Percentiles rank a stretch among this genome's conserved stretches.
Evolutionary conservation across 1,140 invertebrate genomes (phyloP).

Genomic region (Wasmannia auropunctata): DNA sequence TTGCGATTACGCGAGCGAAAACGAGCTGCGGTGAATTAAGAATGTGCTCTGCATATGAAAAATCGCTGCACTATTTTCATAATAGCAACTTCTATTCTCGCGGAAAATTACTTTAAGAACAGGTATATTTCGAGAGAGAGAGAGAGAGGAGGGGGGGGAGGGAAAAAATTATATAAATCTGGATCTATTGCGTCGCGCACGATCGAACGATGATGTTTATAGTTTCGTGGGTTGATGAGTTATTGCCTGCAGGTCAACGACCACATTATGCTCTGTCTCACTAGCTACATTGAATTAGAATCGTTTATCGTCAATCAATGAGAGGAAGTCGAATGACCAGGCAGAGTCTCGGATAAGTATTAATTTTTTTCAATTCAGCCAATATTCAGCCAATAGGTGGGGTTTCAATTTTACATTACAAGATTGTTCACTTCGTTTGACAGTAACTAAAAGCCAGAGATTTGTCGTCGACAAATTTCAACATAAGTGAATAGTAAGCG

Average conservation of each 20-base stretch:
- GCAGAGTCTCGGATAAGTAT: slow-evolving; percentile 1
- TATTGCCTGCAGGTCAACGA: slow-evolving; percentile 64
- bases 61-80: not conserved
- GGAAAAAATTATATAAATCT: slow-evolving; percentile 14
- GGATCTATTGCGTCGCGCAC: slow-evolving; percentile 2
- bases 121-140: not conserved
- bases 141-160: not conserved
- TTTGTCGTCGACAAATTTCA: not conserved
- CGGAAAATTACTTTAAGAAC: not conserved
- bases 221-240: slow-evolving; percentile 55
- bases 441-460: not conserved
- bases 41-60: slow-evolving; percentile 4
- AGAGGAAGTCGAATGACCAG: slow-evolving; percentile 62
- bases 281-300: slow-evolving; percentile 68
- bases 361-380: slow-evolving; percentile 40
- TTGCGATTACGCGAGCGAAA: not conserved
- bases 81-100: slow-evolving; percentile 2
- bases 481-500: not conserved
- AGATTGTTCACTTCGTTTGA: not conserved
- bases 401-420: not conserved
- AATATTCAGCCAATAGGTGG: not conserved
- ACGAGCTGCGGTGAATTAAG: not conserved
- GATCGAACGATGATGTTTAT: slow-evolving; percentile 30
- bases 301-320: slow-evolving; percentile 74
- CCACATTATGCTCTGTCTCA: slow-evolving; percentile 61